Percentiles rank a stretch among this genome's conserved stretches.
Conservation (phyloP, 2,113 vertebrate species). For the Neopipo cinnamomea region DNA sequence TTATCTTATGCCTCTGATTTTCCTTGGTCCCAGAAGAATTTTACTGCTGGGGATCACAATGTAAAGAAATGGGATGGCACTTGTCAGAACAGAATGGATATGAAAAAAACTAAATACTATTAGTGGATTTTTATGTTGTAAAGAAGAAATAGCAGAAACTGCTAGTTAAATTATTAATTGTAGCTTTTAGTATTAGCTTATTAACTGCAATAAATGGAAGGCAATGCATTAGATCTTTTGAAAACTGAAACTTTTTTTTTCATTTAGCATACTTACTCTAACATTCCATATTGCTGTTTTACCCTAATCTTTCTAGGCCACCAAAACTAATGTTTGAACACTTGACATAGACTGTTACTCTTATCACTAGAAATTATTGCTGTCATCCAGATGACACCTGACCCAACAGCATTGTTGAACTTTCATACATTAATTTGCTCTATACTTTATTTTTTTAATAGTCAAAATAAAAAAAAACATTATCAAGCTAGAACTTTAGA, state of each 20-base stretch:
- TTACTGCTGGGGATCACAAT: not conserved
- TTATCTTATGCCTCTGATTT: not conserved
- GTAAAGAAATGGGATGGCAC: not conserved
- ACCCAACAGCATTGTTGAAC: not conserved
- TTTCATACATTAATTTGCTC: not conserved
- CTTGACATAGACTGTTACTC: not conserved
- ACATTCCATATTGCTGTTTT: not conserved
- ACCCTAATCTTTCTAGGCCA: not conserved
- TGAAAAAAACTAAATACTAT: not conserved
- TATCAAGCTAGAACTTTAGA: not conserved
- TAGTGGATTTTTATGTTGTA: not conserved
- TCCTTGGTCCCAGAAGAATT: not conserved
- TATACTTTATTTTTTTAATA: not conserved
- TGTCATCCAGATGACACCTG: not conserved
- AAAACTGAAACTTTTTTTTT: not conserved
- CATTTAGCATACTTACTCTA: not conserved
- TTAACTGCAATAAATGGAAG: not conserved
- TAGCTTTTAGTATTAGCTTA: not conserved
- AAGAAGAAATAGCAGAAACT: not conserved
- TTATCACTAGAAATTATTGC: not conserved
- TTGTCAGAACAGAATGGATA: not conserved
- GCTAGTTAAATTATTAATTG: not conserved
- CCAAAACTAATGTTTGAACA: not conserved
- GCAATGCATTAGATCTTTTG: not conserved
- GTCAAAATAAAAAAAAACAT: not conserved